These are phyloP conservation scores for Hippoglossus stenolepis DNA, from an alignment of 2,113 vertebrate genomes.

Conservation along the genomic window DNA sequence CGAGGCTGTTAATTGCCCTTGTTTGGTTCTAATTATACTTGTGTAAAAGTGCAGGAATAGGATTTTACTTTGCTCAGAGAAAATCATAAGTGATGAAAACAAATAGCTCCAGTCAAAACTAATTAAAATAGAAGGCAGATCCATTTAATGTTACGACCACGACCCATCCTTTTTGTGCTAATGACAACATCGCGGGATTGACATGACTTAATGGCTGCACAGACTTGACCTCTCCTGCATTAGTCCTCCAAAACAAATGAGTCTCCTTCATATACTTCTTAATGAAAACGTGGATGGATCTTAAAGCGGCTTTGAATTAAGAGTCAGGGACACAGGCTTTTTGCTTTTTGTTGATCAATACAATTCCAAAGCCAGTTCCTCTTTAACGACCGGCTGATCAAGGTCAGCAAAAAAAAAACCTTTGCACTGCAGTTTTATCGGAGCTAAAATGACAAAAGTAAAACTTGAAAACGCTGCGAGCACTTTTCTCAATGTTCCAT, in stretches of 20 bases:
- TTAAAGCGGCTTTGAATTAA: slow-evolving; percentile 53
- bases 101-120: slow-evolving; percentile 14
- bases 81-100: slow-evolving; percentile 10
- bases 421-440: slow-evolving; percentile 34
- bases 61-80: neutral
- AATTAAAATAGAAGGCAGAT: slow-evolving; percentile 22
- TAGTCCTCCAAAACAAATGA: slow-evolving; percentile 50
- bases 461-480: slow-evolving; percentile 23
- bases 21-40: slow-evolving; percentile 15
- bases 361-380: slow-evolving; percentile 43
- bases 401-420: slow-evolving; percentile 28
- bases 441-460: slow-evolving; percentile 25
- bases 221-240: slow-evolving; percentile 23
- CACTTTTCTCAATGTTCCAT: slow-evolving; percentile 19
- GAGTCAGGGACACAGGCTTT: slow-evolving; percentile 23
- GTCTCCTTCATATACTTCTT: slow-evolving; percentile 27
- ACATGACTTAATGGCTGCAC: slow-evolving; percentile 48
- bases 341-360: slow-evolving; percentile 63
- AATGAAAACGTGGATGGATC: slow-evolving; percentile 30
- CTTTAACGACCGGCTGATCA: slow-evolving; percentile 36
- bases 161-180: slow-evolving; percentile 21
- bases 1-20: slow-evolving; percentile 20
- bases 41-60: neutral
- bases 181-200: slow-evolving; percentile 27
- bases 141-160: neutral